Conservation (phyloP, 2,113 vertebrate genomes). For the Equus quagga region DNA sequence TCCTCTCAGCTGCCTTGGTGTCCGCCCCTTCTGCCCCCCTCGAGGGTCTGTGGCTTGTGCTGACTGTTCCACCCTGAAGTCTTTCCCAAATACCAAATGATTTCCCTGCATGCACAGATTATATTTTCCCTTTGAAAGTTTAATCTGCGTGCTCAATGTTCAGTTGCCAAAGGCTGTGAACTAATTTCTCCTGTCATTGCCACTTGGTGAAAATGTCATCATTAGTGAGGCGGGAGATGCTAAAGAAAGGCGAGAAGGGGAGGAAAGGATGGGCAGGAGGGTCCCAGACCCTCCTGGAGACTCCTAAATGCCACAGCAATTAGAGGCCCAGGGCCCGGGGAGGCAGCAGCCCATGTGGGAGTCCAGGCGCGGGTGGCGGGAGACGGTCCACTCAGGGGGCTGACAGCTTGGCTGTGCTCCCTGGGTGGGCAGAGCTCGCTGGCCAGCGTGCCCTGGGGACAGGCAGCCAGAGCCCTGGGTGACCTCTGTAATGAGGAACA, state of each 20-base stretch:
- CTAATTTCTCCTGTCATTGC: conserved; percentile 85
- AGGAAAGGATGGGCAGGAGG: conserved; percentile 33
- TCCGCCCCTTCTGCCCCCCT: not conserved
- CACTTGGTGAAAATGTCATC: conserved; percentile 89
- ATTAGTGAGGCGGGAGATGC: conserved; percentile 86
- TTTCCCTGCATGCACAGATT: conserved; percentile 61
- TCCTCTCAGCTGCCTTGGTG: not conserved
- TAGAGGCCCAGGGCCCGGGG: not conserved
- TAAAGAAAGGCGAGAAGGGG: conserved; percentile 60
- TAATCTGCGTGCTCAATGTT: conserved; percentile 82
- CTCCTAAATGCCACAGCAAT: conserved; percentile 67
- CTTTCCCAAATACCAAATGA: conserved; percentile 75
- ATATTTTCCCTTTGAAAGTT: conserved; percentile 77
- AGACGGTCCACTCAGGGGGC: not conserved
- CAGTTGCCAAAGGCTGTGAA: conserved; percentile 86
- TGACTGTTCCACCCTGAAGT: conserved; percentile 59
- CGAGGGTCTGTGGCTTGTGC: not conserved
- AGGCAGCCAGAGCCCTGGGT: not conserved
- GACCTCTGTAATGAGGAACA: conserved; percentile 63
- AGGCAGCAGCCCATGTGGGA: accelerated
- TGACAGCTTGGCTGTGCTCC: not conserved
- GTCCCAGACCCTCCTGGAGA: conserved; percentile 24
- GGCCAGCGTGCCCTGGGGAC: not conserved
- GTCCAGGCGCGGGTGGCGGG: not conserved
- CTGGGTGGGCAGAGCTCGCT: not conserved